Evolutionary conservation across 2,888 invertebrate genomes (phyloP), one percentile per base, ranked within the genome.

Genomic region (Metellina segmentata): DNA sequence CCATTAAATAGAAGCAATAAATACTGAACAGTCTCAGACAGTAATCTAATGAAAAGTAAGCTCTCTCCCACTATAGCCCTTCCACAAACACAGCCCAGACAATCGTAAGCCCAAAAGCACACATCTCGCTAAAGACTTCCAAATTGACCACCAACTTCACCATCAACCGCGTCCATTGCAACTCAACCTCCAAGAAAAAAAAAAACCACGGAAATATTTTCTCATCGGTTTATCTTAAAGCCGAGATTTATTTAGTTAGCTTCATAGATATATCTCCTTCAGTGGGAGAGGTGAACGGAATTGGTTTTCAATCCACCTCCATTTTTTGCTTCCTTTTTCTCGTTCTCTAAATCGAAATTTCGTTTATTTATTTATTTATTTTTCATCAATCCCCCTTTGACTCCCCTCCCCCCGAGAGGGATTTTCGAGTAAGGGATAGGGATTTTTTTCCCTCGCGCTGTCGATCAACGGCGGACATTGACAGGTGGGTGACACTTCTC

Each of bases 231-330:
- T 89, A 85, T 79, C 85, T 82, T 77, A 89, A 81, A 72, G 70
- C 77, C 81, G 49, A 69, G 89, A 83, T 89, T 85, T 90, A 90
- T 90, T 90, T 85, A 85, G 83, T 90, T 90, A 90, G 83, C 70
- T 72, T 72, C 61, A 71, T 52, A 83, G 82, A 89, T 82, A 74
- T 85, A 89, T 81, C 81, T 77, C 20, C 82, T 82, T 52, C 51
- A 71, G 79, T 34, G 34, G 4, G 34, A 34, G 34, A 34, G 72
- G 79, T 52, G 49, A 71, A 70, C 53, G 82, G 89, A 89, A 89
- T 89, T 82, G 89, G 69, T 81, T 85, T 89, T 89, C 89, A 83
- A 89, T 78, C 85, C 77, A 7, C 49, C 13, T 61, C 51, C 49
- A 53, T n/a, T 81, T 79, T 88, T 53, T 61, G 13, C 19, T 69